Evolutionary conservation across 2,113 vertebrate genomes (phyloP), one percentile per base, ranked within the genome.

Genomic region (Piaya cayana): DNA sequence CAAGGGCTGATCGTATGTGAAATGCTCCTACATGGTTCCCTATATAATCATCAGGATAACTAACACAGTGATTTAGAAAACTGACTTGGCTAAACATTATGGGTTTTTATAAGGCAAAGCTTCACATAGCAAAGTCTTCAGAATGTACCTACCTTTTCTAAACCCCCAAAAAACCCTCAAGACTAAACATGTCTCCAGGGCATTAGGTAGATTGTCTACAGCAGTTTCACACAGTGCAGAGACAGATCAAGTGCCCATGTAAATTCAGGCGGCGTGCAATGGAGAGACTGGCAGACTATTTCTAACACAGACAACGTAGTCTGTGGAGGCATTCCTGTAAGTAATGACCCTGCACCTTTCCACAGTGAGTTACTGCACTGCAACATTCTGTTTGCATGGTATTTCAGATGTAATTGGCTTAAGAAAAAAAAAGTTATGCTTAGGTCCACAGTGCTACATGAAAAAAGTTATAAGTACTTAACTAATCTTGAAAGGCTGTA

Each of bases 1-100:
- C 94, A 95, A 95, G 65, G 91, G 96, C 97, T 97, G 97, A 95
- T 95, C 96, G 93, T 95, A 97, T 94, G 96, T 96, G 97, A 96
- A 97, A 98, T 87, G 95, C 95, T 97, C 96, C 93, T 93, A 60
- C 96, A 21, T 78, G 49, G 75, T 71, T 97, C 95, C 96, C 98
- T 98, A 98, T 96, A 93, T 93, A 97, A 98, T 95, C 97, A 97
- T 83, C 23, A 11, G 50, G 90, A 94, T 97, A 95, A 98, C 97
- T 98, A 98, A 98, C 22, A 8, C 22, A 58, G 89, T 34, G 84
- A 97, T 97, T 97, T 34, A 85, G 76, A 95, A 97, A 97, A 86
- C 80, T 95, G 85, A 96, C 92, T 97, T 92, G 86, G 94, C 93
- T 95, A 50, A 96, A 97, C 86, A 86, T 95, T 96, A 91, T 90